Conservation (phyloP, 2,888 invertebrate species). For the Kryphioiulus occultus region DNA sequence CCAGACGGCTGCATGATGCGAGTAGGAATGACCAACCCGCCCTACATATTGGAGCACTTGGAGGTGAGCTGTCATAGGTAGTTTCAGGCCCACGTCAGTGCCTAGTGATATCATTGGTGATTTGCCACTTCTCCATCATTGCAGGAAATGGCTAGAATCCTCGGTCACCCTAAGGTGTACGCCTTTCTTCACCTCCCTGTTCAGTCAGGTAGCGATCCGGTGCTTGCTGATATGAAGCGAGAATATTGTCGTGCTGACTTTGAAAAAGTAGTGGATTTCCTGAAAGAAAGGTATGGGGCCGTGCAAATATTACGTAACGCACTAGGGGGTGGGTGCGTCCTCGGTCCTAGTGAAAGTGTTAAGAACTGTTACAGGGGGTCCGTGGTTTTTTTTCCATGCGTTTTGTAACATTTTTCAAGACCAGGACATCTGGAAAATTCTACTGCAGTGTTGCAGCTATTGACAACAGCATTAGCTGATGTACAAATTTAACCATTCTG, state of each 20-base stretch:
- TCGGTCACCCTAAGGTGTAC: constrained; percentile 89
- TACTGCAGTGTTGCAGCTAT: too few relatives aligned
- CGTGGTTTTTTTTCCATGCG: too few relatives aligned
- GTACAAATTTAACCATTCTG: too few relatives aligned
- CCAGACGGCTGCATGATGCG: constrained; percentile 80
- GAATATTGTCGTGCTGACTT: constrained; percentile 93
- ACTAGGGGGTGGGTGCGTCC: too few relatives aligned
- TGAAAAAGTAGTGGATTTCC: constrained; percentile 83
- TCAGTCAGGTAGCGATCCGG: constrained; percentile 95
- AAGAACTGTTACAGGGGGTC: too few relatives aligned
- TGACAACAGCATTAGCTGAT: too few relatives aligned
- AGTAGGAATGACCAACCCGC: constrained; percentile 98
- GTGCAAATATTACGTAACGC: background rate
- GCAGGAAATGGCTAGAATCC: constrained; percentile 81
- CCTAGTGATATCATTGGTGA: background rate
- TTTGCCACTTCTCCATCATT: constrained; percentile 51
- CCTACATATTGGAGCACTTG: constrained; percentile 94
- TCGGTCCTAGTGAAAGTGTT: too few relatives aligned
- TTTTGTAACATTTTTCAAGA: too few relatives aligned
- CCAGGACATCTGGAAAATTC: too few relatives aligned
- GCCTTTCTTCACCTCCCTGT: constrained; percentile 97
- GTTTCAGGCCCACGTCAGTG: background rate
- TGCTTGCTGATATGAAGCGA: constrained; percentile 93
- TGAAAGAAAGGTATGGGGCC: constrained; percentile 71
- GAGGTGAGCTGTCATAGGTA: constrained; percentile 64